Base-by-base conservation (phyloP, 2,797 vertebrate species). In the Sebastes oblongus region DNA sequence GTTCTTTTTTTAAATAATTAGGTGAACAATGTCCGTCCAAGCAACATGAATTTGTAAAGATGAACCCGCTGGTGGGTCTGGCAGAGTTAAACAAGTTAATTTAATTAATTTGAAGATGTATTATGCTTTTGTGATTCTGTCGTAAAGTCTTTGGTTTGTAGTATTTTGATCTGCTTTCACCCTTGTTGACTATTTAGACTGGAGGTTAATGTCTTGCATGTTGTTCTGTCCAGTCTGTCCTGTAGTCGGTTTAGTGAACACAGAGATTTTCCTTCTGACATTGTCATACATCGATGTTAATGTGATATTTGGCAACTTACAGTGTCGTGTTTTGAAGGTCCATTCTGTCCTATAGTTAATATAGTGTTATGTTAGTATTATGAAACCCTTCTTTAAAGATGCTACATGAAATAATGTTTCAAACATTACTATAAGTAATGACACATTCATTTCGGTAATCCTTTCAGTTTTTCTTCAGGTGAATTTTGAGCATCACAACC, bases 171-270 rank as follows among this genome's bases (percentile, higher is more conserved):
- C 56, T 59, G 32, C 64, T 66, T 46, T 75, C 30, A 46, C 39
- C 54, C 55, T 65, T 66, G 25, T 78, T 81, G 18, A 72, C 59
- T 78, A 56, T 84, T 82, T 81, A 66, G 77, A 80, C 72, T 42
- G 66, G 55, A 66, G 32, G 12, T 73, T 69, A 66, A 79, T 66
- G 55, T 86, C 69, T 81, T 84, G 83, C 83, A 86, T 88, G 90
- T 66, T 16, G 16, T 72, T 58, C 25, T 29, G 65, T 86, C 67
- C 72, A n/a, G 60, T 78, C 61, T 52, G 54, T 83, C 71, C 73
- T 82, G 75, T 81, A 67, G 78, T 75, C 81, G 36, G 14, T 73
- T 3, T 25, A 56, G 75, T 84, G 56, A 87, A 75, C 42, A 69
- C 42, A 69, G 61, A 42, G 66, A 61, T 25, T 65, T 50, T 67